A percentile compares a stretch with the other conserved stretches of the same genome.
Evolutionary conservation across 2,888 invertebrate species (phyloP).

Genomic region (Alsophila aescularia): DNA sequence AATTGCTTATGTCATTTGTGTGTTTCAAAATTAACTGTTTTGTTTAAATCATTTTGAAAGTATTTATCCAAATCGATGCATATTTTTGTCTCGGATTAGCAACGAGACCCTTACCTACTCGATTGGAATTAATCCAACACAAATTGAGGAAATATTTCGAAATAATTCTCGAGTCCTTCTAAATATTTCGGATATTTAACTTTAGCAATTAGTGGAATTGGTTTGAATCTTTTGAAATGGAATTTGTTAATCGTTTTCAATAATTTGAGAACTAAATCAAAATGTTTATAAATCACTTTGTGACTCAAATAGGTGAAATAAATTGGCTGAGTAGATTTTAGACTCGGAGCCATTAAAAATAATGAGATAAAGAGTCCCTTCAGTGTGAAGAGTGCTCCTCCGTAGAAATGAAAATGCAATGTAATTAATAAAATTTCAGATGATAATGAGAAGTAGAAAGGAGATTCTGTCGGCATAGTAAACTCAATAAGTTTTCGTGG

Average conservation of each 20-base stretch:
- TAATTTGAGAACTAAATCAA: slow-evolving; percentile 43
- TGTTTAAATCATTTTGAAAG: slow-evolving; percentile 14
- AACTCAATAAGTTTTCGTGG: slow-evolving; percentile 22
- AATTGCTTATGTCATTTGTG: background rate
- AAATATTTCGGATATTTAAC: slow-evolving; percentile 45
- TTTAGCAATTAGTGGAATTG: slow-evolving; percentile 49
- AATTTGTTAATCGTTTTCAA: slow-evolving; percentile 45
- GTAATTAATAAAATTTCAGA: slow-evolving; percentile 21
- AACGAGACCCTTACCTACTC: slow-evolving; percentile 25
- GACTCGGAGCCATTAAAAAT: slow-evolving; percentile 37
- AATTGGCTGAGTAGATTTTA: slow-evolving; percentile 32
- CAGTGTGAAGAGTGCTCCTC: slow-evolving; percentile 2
- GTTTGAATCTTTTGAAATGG: slow-evolving; percentile 37
- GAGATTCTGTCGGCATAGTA: slow-evolving; percentile 11
- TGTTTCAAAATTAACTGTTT: slow-evolving; percentile 9
- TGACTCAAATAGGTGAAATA: slow-evolving; percentile 31
- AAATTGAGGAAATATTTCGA: slow-evolving; percentile 43
- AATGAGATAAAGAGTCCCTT: slow-evolving; percentile 35
- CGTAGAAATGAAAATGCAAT: slow-evolving; percentile 17
- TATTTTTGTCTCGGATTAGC: slow-evolving; percentile 39
- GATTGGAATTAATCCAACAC: slow-evolving; percentile 45
- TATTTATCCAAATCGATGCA: slow-evolving; percentile 29
- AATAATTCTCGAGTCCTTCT: slow-evolving; percentile 40
- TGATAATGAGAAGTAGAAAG: slow-evolving; percentile 22
- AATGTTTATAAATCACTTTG: slow-evolving; percentile 41